Evolutionary conservation across 2,797 vertebrate genomes (phyloP).

Genomic region (Phrynocephalus guinanensis): DNA sequence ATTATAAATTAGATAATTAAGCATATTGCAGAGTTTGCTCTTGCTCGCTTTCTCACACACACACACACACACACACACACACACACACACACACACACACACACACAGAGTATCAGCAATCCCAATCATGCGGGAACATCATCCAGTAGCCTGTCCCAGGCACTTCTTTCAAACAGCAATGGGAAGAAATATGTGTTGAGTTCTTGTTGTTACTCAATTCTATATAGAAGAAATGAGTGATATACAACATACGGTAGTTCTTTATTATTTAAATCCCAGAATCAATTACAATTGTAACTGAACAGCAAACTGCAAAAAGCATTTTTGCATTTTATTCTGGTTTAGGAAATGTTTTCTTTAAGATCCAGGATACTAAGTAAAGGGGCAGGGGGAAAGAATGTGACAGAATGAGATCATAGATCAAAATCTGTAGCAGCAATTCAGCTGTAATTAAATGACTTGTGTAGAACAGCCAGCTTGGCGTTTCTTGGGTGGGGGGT

Average conservation of each 20-base stretch:
- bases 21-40: too few species aligned
- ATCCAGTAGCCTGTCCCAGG: neutral
- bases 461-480: slow-evolving; percentile 65
- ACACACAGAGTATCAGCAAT: neutral
- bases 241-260: slow-evolving; percentile 22
- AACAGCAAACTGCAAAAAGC: slow-evolving; percentile 33
- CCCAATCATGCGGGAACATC: neutral
- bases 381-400: neutral
- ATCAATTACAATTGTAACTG: slow-evolving; percentile 39
- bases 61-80: too few species aligned
- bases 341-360: slow-evolving; percentile 71
- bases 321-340: slow-evolving; percentile 58
- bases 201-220: slow-evolving; percentile 16
- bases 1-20: too few species aligned
- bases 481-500: slow-evolving; percentile 70
- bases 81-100: too few species aligned
- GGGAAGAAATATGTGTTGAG: slow-evolving; percentile 9
- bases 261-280: slow-evolving; percentile 39
- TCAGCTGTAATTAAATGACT: slow-evolving; percentile 72
- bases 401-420: slow-evolving; percentile 54
- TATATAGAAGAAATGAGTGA: neutral
- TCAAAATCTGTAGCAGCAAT: slow-evolving; percentile 62
- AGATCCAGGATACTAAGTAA: slow-evolving; percentile 61
- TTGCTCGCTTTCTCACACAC: too few species aligned
- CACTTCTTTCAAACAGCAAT: slow-evolving; percentile 27